A percentile compares a stretch with the other conserved stretches of the same genome.
phyloP scores from a whole-genome alignment of 2,888 invertebrate genomes.

The Agrochola lota region DNA sequence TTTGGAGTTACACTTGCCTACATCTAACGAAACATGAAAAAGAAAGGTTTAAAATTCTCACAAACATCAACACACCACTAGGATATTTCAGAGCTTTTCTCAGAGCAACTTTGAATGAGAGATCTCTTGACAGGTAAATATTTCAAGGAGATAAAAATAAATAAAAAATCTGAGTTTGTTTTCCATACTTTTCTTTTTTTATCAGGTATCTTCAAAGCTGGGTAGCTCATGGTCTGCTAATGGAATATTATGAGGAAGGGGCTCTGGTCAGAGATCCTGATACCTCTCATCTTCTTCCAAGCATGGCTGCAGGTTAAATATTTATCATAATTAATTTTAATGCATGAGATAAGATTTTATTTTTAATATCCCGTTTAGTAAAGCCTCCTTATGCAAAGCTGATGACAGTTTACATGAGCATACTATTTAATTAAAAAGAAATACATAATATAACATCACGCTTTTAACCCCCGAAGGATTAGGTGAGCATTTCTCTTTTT shows the following conservation, averaged over 20 bases:
- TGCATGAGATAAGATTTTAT: neutral
- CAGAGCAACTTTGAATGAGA: conserved; percentile 96
- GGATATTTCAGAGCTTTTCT: conserved; percentile 97
- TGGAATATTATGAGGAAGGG: conserved; percentile 95
- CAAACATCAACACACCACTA: conserved; percentile 89
- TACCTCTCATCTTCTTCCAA: conserved; percentile 94
- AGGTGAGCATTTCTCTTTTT: too few species aligned
- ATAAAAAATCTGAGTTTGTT: neutral
- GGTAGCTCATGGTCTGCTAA: conserved; percentile 92
- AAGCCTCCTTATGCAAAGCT: neutral
- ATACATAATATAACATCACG: neutral
- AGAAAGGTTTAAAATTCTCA: conserved; percentile 94
- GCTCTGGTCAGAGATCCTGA: conserved; percentile 96
- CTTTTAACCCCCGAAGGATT: too few species aligned
- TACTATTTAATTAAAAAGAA: neutral
- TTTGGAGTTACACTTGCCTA: conserved; percentile 95
- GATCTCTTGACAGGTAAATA: conserved; percentile 93
- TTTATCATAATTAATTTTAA: conserved; percentile 8
- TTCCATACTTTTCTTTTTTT: neutral
- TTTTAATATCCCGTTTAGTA: neutral
- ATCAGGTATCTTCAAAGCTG: conserved; percentile 93
- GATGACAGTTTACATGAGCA: neutral
- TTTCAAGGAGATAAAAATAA: too few species aligned
- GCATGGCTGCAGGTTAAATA: conserved; percentile 95
- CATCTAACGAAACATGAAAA: conserved; percentile 97